These are phyloP conservation scores for Albula glossodonta DNA, from an alignment of 2,113 vertebrate genomes.

Conservation along the genomic window DNA sequence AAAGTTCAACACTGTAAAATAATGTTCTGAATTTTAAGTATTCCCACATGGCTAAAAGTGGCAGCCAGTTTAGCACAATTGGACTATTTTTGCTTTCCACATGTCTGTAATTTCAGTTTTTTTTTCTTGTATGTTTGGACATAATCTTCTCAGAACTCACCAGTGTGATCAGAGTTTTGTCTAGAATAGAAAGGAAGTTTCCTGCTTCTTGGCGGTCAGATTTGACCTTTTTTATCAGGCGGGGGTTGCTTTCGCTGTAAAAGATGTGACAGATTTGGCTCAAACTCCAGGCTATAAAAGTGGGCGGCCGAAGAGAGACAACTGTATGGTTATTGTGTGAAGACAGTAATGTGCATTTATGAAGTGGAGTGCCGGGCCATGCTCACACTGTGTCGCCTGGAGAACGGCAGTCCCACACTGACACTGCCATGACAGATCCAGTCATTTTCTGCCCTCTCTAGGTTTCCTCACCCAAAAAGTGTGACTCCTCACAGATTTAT, in stretches of 20 bases:
- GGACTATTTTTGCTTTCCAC: no score
- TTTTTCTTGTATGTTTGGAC: no score
- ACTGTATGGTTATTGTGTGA: constrained; percentile 3
- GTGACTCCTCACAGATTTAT: no score
- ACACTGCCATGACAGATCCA: background rate
- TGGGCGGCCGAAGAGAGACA: background rate
- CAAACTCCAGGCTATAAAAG: background rate
- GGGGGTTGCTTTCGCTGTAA: background rate
- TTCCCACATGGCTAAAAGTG: no score
- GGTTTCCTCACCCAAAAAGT: background rate
- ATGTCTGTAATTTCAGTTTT: no score
- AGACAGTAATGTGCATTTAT: background rate
- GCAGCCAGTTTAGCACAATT: no score
- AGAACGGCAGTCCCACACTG: background rate
- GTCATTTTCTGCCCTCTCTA: background rate
- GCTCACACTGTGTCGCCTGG: background rate
- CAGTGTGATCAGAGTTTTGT: background rate
- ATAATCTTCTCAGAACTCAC: no score
- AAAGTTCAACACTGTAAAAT: no score
- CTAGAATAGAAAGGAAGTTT: background rate
- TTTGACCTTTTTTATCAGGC: background rate
- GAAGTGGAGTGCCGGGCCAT: background rate
- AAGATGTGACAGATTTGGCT: background rate
- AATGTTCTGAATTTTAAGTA: no score
- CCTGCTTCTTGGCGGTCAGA: background rate